These are phyloP conservation scores for Gopherus flavomarginatus DNA, from an alignment of 2,113 vertebrate species.

Conservation along the genomic window DNA sequence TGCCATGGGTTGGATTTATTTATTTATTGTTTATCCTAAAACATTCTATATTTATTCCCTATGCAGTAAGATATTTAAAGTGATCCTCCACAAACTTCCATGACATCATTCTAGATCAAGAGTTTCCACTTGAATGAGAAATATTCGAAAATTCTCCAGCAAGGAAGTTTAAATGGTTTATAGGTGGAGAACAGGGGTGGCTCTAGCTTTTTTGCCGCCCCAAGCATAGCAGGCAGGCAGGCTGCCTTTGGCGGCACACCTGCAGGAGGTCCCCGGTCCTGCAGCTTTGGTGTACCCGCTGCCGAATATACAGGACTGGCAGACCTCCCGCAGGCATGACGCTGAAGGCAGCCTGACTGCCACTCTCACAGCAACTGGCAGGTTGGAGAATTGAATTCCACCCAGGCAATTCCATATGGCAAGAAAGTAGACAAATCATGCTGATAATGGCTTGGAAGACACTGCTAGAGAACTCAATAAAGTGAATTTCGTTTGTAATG, in stretches of 20 bases:
- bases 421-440: not conserved
- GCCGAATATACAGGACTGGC: too few relatives aligned
- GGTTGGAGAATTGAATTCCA: conserved; percentile 38
- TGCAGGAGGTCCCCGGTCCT: too few relatives aligned
- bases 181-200: not conserved
- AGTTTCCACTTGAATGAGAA: not conserved
- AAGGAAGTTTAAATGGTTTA: not conserved
- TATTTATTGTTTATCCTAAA: not conserved
- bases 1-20: accelerated
- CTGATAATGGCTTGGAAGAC: not conserved
- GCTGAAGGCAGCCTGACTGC: too few relatives aligned
- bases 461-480: conserved; percentile 35
- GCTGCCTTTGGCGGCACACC: too few relatives aligned
- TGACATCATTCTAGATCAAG: not conserved
- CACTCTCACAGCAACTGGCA: too few relatives aligned
- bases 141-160: not conserved
- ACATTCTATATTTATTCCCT: not conserved
- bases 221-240: too few relatives aligned
- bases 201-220: too few relatives aligned
- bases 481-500: not conserved
- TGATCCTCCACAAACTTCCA: not conserved
- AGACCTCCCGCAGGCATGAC: too few relatives aligned
- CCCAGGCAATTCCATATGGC: conserved; percentile 21
- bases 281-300: too few relatives aligned
- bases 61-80: not conserved